A percentile compares a stretch with the other conserved stretches of the same genome.
Conservation (phyloP, 2,888 invertebrate genomes). For the Trachelus iudaicus region DNA sequence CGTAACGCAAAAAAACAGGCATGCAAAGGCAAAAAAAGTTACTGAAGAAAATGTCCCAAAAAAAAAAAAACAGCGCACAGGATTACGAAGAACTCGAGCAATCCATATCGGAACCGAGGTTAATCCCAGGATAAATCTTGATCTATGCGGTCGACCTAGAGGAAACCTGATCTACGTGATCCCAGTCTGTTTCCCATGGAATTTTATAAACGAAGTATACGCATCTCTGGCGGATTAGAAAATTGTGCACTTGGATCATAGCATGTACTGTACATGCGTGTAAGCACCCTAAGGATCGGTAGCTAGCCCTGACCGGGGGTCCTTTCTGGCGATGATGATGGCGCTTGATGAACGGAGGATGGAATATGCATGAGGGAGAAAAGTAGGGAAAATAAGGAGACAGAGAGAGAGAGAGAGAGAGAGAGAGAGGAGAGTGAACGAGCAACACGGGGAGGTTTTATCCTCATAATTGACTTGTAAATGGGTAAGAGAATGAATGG, state of each 20-base stretch:
- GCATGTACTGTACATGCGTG: too few relatives aligned
- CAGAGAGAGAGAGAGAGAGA: background rate
- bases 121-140: background rate
- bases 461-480: background rate
- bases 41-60: too few relatives aligned
- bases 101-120: background rate
- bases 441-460: conserved; percentile 9
- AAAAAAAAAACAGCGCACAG: background rate
- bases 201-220: too few relatives aligned
- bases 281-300: too few relatives aligned
- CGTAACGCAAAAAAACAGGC: background rate
- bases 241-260: too few relatives aligned
- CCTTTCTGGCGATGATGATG: too few relatives aligned
- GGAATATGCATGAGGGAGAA: background rate
- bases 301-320: too few relatives aligned
- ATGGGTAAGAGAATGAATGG: background rate
- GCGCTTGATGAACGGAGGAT: background rate
- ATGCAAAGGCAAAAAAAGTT: background rate
- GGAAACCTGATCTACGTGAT: too few relatives aligned
- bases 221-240: too few relatives aligned
- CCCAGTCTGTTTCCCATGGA: too few relatives aligned
- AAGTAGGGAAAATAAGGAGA: background rate
- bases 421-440: background rate
- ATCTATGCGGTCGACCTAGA: background rate
- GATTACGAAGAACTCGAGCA: background rate